Evolutionary conservation across 2,113 vertebrate genomes (phyloP), one percentile per base, ranked within the genome.

Genomic region (Chaetodon trifascialis): DNA sequence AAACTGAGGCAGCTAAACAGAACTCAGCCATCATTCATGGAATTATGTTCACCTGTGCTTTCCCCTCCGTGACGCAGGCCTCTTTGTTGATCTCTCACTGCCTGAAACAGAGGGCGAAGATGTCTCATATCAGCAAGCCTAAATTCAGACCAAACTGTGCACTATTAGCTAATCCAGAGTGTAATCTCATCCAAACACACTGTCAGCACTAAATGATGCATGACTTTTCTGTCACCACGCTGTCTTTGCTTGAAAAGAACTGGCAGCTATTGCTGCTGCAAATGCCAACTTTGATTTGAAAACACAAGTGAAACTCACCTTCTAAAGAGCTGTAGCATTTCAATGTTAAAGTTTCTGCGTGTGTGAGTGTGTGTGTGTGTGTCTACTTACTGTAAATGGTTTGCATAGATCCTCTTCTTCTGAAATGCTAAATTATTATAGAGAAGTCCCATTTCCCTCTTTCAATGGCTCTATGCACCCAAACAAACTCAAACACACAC

Each of bases 361-460:
- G 6, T 73, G n/a, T 56, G 5, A 6, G 34, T 21, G 11, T 30
- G 11, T 17, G 11, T 70, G 5, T 52, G 0, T 49, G 16, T 10
- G 3, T 25, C 25, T 55, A 52, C 11, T 93, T 91, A 90, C 90
- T 79, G 89, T 92, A 92, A 91, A 84, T 36, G 54, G 5, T 78
- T 70, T 62, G 19, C 63, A 68, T 51, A 85, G 70, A 88, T 91
- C 90, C 85, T 85, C 63, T 93, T 91, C 77, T 86, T 78, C 36
- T 66, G 86, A 92, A 92, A 79, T 82, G 49, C 65, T 34, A 19
- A 40, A 73, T 65, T 30, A 86, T 83, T 19, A 82, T 1, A 83
- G 73, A 79, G 80, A 89, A 91, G 86, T 90, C 36, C 15, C 11
- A 25, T 81, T 93, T 93, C 92, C 89, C 42, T 86, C 2, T 90